These are phyloP conservation scores for Didymodactylos carnosus DNA, from an alignment of 2,888 invertebrate species.

Conservation along the genomic window DNA sequence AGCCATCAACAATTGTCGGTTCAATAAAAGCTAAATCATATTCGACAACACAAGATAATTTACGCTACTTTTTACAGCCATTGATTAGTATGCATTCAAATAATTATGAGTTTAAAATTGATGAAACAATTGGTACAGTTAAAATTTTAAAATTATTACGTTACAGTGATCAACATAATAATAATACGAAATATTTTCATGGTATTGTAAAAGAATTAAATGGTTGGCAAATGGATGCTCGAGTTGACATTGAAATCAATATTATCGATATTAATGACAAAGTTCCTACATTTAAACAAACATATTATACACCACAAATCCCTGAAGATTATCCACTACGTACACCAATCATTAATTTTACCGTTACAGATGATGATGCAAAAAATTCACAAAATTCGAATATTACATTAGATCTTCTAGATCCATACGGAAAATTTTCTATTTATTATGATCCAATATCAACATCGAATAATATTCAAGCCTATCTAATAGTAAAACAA, in stretches of 20 bases:
- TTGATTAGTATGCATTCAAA: background rate
- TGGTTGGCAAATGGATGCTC: background rate
- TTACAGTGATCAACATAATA: background rate
- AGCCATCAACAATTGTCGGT: background rate
- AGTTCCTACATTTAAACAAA: slow-evolving; percentile 90
- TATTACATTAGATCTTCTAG: background rate
- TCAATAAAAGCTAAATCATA: background rate
- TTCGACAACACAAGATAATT: background rate
- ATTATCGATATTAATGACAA: slow-evolving; percentile 91
- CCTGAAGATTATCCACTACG: slow-evolving; percentile 77
- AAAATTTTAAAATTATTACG: background rate
- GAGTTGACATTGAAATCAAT: background rate
- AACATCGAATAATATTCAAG: slow-evolving; percentile 46
- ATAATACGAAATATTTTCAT: background rate
- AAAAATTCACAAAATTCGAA: background rate
- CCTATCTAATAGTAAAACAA: background rate
- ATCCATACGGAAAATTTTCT: background rate
- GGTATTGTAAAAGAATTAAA: background rate
- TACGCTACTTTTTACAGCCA: background rate
- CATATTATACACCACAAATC: slow-evolving; percentile 82
- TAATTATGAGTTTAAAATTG: background rate
- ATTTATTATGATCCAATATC: slow-evolving; percentile 76
- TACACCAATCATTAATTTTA: background rate
- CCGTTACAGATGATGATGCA: background rate
- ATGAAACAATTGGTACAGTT: background rate